A percentile compares a stretch with the other conserved stretches of the same genome.
Conservation (phyloP, 2,888 invertebrate genomes). For the Schizaphis graminum region DNA sequence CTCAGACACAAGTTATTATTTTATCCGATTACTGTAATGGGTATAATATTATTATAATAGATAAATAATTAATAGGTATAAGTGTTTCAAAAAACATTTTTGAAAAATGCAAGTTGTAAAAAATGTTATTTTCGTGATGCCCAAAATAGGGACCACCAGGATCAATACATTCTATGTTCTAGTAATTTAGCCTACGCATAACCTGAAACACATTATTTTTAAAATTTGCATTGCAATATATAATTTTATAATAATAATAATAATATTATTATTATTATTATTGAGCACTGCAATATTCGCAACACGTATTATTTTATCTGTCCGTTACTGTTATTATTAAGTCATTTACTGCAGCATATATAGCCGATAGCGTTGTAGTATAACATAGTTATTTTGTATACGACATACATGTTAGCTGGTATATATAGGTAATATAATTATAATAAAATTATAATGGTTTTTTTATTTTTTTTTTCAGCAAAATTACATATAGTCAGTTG, state of each 20-base stretch:
- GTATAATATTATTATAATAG: not conserved
- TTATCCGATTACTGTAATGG: not conserved
- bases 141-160: no score
- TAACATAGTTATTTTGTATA: not conserved
- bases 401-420: not conserved
- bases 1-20: not conserved
- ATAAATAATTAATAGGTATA: not conserved
- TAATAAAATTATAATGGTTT: not conserved
- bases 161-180: no score
- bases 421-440: not conserved
- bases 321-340: not conserved
- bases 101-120: not conserved
- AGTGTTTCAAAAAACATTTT: not conserved
- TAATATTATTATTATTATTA: not conserved
- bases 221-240: not conserved
- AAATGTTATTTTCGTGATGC: not conserved
- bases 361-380: not conserved
- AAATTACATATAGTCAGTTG: not conserved
- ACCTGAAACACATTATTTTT: not conserved
- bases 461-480: not conserved
- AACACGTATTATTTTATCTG: not conserved
- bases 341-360: not conserved
- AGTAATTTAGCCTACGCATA: not conserved
- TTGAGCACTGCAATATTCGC: not conserved
- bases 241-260: not conserved